Evolutionary conservation across 2,888 invertebrate species (phyloP).

Genomic region (Poecilobothrus nobilitatus): DNA sequence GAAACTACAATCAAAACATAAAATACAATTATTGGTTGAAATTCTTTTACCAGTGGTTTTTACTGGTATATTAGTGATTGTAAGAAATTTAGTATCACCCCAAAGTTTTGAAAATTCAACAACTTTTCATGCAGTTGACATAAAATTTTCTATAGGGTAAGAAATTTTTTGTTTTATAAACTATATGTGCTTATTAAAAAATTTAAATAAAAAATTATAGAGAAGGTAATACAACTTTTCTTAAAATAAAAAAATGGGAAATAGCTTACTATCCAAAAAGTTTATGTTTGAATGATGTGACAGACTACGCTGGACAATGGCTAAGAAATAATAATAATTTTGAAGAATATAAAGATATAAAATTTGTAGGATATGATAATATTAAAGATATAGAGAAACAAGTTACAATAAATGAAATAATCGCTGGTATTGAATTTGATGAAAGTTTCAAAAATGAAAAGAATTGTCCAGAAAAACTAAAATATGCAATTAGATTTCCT

Average conservation of each 20-base stretch:
- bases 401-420: slow-evolving; percentile 45
- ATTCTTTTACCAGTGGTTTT: slow-evolving; percentile 55
- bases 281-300: slow-evolving; percentile 16
- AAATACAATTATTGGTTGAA: slow-evolving; percentile 55
- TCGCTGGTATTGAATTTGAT: slow-evolving; percentile 54
- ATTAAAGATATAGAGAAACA: slow-evolving; percentile 45
- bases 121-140: slow-evolving; percentile 29
- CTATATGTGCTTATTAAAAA: too few species aligned
- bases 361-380: slow-evolving; percentile 35
- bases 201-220: not conserved
- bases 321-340: slow-evolving; percentile 1
- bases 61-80: slow-evolving; percentile 54
- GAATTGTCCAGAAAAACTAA: slow-evolving; percentile 45
- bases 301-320: slow-evolving; percentile 11
- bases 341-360: not conserved
- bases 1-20: slow-evolving; percentile 61
- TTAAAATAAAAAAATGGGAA: slow-evolving; percentile 10
- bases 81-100: slow-evolving; percentile 56
- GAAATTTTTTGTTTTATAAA: not conserved
- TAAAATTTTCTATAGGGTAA: slow-evolving; percentile 41
- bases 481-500: slow-evolving; percentile 55
- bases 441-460: slow-evolving; percentile 46
- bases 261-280: slow-evolving; percentile 22
- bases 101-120: slow-evolving; percentile 28
- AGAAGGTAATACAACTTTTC: too few species aligned